Percentiles rank a stretch among this genome's conserved stretches.
phyloP scores from a whole-genome alignment of 2,113 vertebrate species.

The Poicephalus meyeri region DNA sequence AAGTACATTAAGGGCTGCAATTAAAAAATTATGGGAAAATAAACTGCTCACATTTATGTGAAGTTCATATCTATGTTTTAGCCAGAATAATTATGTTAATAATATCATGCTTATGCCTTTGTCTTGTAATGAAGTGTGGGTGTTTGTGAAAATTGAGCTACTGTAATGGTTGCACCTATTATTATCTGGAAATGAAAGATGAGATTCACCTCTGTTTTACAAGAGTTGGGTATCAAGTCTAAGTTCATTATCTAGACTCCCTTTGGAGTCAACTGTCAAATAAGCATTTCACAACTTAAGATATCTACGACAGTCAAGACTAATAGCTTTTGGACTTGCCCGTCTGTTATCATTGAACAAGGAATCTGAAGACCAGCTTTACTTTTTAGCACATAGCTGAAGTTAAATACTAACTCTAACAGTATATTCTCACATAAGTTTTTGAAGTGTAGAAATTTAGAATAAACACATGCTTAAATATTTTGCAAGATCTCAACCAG shows the following conservation, averaged over 20 bases:
- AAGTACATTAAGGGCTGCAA: not conserved
- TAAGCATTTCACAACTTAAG: not conserved
- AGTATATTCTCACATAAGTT: not conserved
- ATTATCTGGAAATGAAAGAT: not conserved
- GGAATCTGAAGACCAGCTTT: not conserved
- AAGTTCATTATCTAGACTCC: not conserved
- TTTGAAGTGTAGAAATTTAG: not conserved
- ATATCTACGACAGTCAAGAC: not conserved
- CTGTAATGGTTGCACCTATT: not conserved
- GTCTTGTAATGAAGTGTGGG: not conserved
- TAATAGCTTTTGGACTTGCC: not conserved
- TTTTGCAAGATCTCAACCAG: not conserved
- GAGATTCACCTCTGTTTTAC: not conserved
- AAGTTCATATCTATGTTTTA: not conserved
- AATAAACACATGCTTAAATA: not conserved
- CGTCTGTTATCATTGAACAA: not conserved
- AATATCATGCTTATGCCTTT: not conserved
- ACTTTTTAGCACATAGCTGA: not conserved
- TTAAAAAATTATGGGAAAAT: not conserved
- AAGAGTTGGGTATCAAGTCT: not conserved
- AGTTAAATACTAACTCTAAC: not conserved
- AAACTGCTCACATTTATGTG: not conserved
- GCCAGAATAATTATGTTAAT: not conserved
- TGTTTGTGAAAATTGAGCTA: constrained; percentile 1
- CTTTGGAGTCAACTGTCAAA: not conserved